Base-by-base conservation (phyloP, 2,113 vertebrate genomes). In the Tauraco erythrolophus region DNA sequence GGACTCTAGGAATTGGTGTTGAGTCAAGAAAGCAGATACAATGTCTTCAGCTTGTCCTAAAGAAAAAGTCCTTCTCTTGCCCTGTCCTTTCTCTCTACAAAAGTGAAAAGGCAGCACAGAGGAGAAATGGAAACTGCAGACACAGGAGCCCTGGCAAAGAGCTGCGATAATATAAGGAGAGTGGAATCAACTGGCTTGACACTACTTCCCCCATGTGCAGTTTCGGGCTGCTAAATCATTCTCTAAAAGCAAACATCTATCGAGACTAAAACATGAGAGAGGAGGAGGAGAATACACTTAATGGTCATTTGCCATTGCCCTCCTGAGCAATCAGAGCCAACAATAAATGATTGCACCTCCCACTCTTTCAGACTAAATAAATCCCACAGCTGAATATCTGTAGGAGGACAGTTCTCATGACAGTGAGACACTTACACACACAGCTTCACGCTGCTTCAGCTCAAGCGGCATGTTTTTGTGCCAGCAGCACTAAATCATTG, bases 311-410 rank as follows among this genome's bases (percentile, higher is more conserved):
- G 89, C 84, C 54, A 50, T 33, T 85, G 93, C 87, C 84, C 93
- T 88, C 87, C 96, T 91, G 78, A 95, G 74, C 84, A 94, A 94
- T 89, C 58, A 80, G 84, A 91, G 78, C 50, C 83, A 95, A 71
- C 60, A 86, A 64, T 35, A 90, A 75, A 93, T 66, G 84, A 92
- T 2, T 85, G 80, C 70, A 91, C 91, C 87, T 94, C 91, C 89
- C 74, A 88, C 80, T 92, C 84, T 51, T 92, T 92, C 66, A 97
- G 78, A 91, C 77, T 85, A 91, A 94, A 91, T 92, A 97, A 97
- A 95, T 71, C 70, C 77, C 72, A 25, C 10, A 74, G 69, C 19
- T 0, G 2, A 87, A 0, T 65, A 88, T 85, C 91, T 92, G 84
- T 43, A 83, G 95, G 95, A 95, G 77, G 77, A 84, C 74, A 74